Conservation (phyloP, 2,797 vertebrate genomes). For the Sciurus vulgaris region DNA sequence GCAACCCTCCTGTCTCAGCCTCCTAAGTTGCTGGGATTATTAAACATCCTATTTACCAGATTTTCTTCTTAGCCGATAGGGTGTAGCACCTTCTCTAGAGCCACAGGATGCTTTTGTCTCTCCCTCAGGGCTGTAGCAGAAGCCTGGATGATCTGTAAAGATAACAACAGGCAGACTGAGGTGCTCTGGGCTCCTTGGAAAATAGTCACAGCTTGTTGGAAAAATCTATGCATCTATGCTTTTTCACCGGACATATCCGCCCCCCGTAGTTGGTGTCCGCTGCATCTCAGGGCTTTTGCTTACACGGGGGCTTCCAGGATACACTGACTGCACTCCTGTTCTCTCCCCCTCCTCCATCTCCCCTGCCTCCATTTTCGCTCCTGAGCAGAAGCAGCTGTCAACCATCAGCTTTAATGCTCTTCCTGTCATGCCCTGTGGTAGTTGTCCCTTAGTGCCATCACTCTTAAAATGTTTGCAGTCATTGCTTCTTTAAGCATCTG, state of each 20-base stretch:
- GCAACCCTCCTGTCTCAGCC: not conserved
- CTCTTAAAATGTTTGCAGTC: not conserved
- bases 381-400: fast-evolving
- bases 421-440: fast-evolving
- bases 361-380: not conserved
- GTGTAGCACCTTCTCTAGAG: conserved; percentile 91
- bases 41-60: conserved; percentile 89
- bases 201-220: fast-evolving
- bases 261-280: fast-evolving
- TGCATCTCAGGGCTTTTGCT: not conserved
- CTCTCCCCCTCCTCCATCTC: not conserved
- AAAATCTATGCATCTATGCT: not conserved
- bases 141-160: conserved; percentile 94
- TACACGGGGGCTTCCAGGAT: not conserved
- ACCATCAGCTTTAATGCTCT: not conserved
- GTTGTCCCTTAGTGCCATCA: too few species aligned
- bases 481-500: not conserved
- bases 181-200: fast-evolving
- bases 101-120: conserved; percentile 89
- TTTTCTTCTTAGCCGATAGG: conserved; percentile 94
- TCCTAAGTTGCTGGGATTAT: not conserved
- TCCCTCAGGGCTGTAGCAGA: conserved; percentile 93
- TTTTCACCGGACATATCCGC: not conserved
- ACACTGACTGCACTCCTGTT: not conserved
- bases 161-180: not conserved